A percentile compares a stretch with the other conserved stretches of the same genome.
Evolutionary conservation across 2,888 invertebrate genomes (phyloP).

Genomic region (Athripsodes cinereus): DNA sequence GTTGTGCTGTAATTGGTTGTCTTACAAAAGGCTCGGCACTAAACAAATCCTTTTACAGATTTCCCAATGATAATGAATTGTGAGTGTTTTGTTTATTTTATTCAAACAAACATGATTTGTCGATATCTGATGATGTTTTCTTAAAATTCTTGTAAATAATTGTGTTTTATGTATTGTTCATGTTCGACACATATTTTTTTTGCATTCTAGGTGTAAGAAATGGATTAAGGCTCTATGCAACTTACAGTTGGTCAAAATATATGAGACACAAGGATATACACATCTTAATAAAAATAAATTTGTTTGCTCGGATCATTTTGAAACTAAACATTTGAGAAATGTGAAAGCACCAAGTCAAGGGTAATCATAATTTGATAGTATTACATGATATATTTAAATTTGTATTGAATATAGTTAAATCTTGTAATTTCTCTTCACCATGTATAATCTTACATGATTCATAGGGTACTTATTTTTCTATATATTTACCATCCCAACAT

Average conservation of each 20-base stretch:
- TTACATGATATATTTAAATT: no score
- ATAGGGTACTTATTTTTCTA: no score
- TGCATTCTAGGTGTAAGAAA: not conserved
- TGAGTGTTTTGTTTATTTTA: not conserved
- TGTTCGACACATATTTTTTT: no score
- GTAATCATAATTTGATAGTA: no score
- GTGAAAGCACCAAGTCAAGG: not conserved
- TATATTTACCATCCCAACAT: no score
- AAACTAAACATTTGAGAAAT: not conserved
- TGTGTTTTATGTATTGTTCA: no score
- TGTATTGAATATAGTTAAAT: no score
- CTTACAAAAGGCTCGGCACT: not conserved
- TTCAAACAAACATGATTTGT: not conserved
- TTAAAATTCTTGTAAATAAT: not conserved
- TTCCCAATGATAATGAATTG: not conserved
- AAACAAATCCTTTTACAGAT: constrained; percentile 1
- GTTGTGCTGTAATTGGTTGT: not conserved
- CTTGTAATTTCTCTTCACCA: no score
- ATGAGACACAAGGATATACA: not conserved
- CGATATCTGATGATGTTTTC: not conserved
- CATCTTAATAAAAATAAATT: not conserved
- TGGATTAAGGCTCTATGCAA: not conserved
- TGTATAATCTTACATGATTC: no score
- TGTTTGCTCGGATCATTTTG: not conserved
- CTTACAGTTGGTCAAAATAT: not conserved